Percentiles rank a stretch among this genome's conserved stretches.
These are phyloP conservation scores for Xiphydria camelus DNA, from an alignment of 2,888 invertebrate species.

Conservation along the genomic window DNA sequence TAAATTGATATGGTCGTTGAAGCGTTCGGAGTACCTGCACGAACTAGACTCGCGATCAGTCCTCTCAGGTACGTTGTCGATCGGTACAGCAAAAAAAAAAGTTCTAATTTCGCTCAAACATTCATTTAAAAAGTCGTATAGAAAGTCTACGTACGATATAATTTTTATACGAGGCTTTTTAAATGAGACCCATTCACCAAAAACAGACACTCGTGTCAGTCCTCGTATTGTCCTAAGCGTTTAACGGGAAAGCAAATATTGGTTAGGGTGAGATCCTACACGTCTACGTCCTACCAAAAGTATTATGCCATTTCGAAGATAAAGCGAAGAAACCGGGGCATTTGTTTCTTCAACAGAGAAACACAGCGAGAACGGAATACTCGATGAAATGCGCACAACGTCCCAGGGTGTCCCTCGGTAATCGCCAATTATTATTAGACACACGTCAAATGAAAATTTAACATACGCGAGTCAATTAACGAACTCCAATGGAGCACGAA, in stretches of 20 bases:
- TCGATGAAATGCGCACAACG: slow-evolving; percentile 1
- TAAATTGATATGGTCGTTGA: slow-evolving; percentile 37
- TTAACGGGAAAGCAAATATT: slow-evolving; percentile 23
- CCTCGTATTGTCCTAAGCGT: slow-evolving; percentile 28
- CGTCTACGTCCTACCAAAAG: slow-evolving; percentile 18
- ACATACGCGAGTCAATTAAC: no score
- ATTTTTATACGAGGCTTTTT: slow-evolving; percentile 13
- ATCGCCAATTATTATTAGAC: background rate
- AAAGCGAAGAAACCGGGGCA: slow-evolving; percentile 20
- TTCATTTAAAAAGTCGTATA: slow-evolving; percentile 20
- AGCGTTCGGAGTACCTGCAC: slow-evolving; percentile 22
- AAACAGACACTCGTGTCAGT: slow-evolving; percentile 11
- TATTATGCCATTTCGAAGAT: slow-evolving; percentile 16
- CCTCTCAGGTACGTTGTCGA: slow-evolving; percentile 31
- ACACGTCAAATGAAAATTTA: no score
- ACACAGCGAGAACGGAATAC: background rate
- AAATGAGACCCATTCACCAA: slow-evolving; percentile 12
- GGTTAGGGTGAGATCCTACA: slow-evolving; percentile 18
- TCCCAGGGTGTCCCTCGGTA: background rate
- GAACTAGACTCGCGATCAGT: slow-evolving; percentile 27
- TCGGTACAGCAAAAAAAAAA: slow-evolving; percentile 28
- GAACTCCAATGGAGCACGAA: no score
- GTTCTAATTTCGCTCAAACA: slow-evolving; percentile 16
- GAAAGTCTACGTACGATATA: slow-evolving; percentile 14
- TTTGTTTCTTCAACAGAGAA: background rate